Percentiles rank a stretch among this genome's conserved stretches.
phyloP scores from a whole-genome alignment of 1,140 invertebrate species.

The Leptonema lineaticorne region DNA sequence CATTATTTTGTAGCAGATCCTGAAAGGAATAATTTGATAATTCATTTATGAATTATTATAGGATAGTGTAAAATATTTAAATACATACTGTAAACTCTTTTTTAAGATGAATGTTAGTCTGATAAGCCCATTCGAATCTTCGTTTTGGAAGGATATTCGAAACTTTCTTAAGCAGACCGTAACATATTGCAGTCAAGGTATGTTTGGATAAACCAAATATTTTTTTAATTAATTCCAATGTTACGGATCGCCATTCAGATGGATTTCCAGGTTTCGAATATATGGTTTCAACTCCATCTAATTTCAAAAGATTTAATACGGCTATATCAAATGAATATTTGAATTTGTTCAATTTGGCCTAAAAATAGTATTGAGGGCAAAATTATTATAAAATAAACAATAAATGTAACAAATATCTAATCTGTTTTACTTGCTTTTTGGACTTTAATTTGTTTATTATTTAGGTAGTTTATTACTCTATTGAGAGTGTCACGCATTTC shows the following conservation, averaged over 20 bases:
- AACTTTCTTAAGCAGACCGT: conserved; percentile 58
- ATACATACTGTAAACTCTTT: conserved; percentile 58
- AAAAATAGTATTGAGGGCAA: too few relatives aligned
- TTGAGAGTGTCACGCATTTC: conserved; percentile 69
- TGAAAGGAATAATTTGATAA: conserved; percentile 48
- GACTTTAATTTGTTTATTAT: conserved; percentile 58
- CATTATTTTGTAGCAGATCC: conserved; percentile 73
- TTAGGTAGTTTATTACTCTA: conserved; percentile 64
- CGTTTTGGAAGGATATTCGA: conserved; percentile 53
- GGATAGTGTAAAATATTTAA: neutral
- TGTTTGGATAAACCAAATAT: conserved; percentile 60
- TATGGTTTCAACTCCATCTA: conserved; percentile 61
- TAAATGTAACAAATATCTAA: conserved; percentile 5
- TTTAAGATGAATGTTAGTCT: conserved; percentile 58
- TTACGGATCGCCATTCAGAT: conserved; percentile 58
- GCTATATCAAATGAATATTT: conserved; percentile 63
- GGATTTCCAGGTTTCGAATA: conserved; percentile 60
- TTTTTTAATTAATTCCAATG: conserved; percentile 58
- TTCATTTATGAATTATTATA: neutral
- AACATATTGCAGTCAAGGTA: conserved; percentile 57
- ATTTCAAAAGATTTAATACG: conserved; percentile 56
- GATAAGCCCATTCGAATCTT: conserved; percentile 54
- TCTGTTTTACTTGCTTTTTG: conserved; percentile 54
- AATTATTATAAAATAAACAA: neutral
- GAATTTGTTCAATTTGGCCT: conserved; percentile 61